phyloP scores from a whole-genome alignment of 1,140 invertebrate species.

The Armadillidium nasatum region DNA sequence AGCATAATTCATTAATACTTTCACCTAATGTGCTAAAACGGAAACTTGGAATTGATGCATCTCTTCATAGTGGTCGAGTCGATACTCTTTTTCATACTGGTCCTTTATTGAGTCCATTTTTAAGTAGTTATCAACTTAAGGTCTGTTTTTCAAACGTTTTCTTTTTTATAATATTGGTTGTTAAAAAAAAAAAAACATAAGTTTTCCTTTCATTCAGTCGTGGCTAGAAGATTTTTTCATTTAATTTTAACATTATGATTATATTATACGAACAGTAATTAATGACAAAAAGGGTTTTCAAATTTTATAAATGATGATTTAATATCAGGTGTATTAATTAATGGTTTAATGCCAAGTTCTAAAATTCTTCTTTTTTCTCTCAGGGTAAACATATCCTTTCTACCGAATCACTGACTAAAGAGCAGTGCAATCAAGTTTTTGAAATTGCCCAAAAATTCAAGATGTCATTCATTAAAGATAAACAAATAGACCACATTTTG shows the following conservation, averaged over 20 bases:
- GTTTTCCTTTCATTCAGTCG: neutral
- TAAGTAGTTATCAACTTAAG: too few species aligned
- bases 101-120: too few species aligned
- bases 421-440: slow-evolving; percentile 88
- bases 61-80: neutral
- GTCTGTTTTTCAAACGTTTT: too few species aligned
- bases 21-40: neutral
- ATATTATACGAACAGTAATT: neutral
- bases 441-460: slow-evolving; percentile 86
- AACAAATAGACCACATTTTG: slow-evolving; percentile 76
- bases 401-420: slow-evolving; percentile 81
- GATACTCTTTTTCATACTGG: too few species aligned
- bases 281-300: too few species aligned
- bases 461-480: slow-evolving; percentile 72
- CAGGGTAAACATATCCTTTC: slow-evolving; percentile 62
- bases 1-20: neutral
- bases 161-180: too few species aligned
- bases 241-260: neutral
- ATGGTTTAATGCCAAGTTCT: neutral
- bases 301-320: too few species aligned
- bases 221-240: neutral
- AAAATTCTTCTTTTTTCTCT: neutral
- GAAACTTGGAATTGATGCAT: neutral
- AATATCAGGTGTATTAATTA: too few species aligned
- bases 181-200: too few species aligned